Evolutionary conservation across 2,888 invertebrate species (phyloP), one percentile per base, ranked within the genome.

Genomic region (Amphipyra tragopoginis): DNA sequence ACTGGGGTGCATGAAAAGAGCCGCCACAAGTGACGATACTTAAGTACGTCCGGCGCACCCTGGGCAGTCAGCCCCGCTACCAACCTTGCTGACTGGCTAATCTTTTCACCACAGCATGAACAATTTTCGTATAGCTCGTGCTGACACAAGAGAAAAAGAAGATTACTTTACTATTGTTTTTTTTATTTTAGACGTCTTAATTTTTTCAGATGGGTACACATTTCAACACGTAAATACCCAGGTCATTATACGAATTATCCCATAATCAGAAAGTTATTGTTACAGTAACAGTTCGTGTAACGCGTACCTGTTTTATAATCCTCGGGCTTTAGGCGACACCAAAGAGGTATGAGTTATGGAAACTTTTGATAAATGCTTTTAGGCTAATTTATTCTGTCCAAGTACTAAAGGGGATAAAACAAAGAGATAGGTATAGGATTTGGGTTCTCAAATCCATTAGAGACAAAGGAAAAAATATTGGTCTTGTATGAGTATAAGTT

Each of bases 301-400:
- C 36, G 7, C 39, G 26, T 48, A 47, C n/a, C 38, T 43, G 13
- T 26, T 45, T 38, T 26, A 42, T 69, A 47, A 65, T 55, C 55
- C 15, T 34, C 34, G 14, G 10, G 52, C 26, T 56, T 55, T 34
- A 15, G 11, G 42, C 15, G 51, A 49, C 29, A 45, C 29, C 15
- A 21, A 1, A n/a, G 40, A 44, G 57, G 45, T 50, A 69, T 66
- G 63, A 74, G 58, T 67, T 57, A 71, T 62, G 69, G 58, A 65
- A 65, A 49, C 49, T 55, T 52, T 59, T 73, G 64, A 76, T 68
- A 68, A 76, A 73, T 71, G 63, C 48, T 57, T 61, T 52, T 38
- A 65, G 43, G 42, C 48, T 58, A 72, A 75, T 63, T 63, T 73
- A 67, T 76, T 76, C 71, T 44, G 45, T 61, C 21, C 33, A 40